These are phyloP conservation scores for Tetraneura akinire DNA, from an alignment of 1,140 invertebrate species.

Conservation along the genomic window DNA sequence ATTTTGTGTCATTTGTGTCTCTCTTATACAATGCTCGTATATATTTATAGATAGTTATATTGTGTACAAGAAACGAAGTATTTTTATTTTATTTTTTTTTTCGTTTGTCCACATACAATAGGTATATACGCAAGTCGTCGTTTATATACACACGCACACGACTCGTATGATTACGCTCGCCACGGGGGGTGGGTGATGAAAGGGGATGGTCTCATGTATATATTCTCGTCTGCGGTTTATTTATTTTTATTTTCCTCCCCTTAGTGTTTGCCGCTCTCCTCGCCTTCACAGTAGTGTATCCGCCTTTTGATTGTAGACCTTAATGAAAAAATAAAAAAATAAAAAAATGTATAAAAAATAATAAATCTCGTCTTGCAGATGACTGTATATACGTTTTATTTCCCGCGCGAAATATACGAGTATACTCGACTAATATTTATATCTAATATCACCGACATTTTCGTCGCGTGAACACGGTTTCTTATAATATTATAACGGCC, in stretches of 20 bases:
- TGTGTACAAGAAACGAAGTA: background rate
- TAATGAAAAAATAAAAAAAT: background rate
- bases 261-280: background rate
- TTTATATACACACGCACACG: background rate
- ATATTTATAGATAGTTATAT: background rate
- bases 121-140: background rate
- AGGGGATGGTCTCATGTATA: background rate
- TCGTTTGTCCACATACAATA: background rate
- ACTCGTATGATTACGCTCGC: too few species aligned
- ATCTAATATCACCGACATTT: too few species aligned
- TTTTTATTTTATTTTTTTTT: too few species aligned
- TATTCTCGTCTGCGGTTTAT: slow-evolving; percentile 1
- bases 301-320: background rate
- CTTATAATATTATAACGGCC: too few species aligned
- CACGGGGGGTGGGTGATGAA: background rate
- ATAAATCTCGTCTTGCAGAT: background rate
- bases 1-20: background rate
- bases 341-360: slow-evolving; percentile 3
- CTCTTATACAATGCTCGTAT: background rate
- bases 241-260: background rate
- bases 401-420: too few species aligned
- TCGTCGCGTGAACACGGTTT: too few species aligned
- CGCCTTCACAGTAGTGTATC: too few species aligned
- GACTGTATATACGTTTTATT: background rate
- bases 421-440: too few species aligned